Evolutionary conservation across 2,113 vertebrate species (phyloP), one percentile per base, ranked within the genome.

Genomic region (Gymnobelideus leadbeateri): DNA sequence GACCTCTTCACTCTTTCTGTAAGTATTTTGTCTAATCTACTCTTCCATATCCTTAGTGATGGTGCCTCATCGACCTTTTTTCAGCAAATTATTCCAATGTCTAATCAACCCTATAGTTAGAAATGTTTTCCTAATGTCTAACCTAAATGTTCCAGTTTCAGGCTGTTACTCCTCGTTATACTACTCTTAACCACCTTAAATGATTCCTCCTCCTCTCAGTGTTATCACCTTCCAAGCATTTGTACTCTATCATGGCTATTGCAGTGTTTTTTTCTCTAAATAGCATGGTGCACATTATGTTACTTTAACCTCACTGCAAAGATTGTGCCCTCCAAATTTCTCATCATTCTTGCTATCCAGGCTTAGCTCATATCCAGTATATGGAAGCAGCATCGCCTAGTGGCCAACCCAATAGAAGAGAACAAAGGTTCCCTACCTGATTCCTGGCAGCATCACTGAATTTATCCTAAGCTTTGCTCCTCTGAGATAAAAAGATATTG

Each of bases 21-120:
- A 94, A 96, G 46, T 77, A 93, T 92, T 47, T 95, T 61, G 91
- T 97, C 95, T 96, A 93, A 95, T 96, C 94, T 95, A 95, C 92
- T 97, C 91, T 93, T 94, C 91, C 92, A 49, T 91, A 96, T 96
- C 97, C 52, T 52, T 94, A 91, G 89, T 92, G 93, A 92, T 95
- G 51, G 31, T 52, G 94, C 43, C 68, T 96, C 93, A 90, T 57
- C 19, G 92, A 96, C 97, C 95, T 97, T 97, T 96, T 54, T 94
- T 51, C 26, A 93, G 96, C n/a, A 94, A 97, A 97, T 97, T 97
- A 95, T 97, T 97, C 91, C 55, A 90, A 97, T 96, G 93, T 95
- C 61, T 93, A 95, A 97, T 97, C 93, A 96, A 95, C 77, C 28
- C 19, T 91, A 94, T 92, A 91, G 93, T 97, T 95, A 93, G 55